phyloP scores from a whole-genome alignment of 2,113 vertebrate genomes.

The Protomyctophum bolini region DNA sequence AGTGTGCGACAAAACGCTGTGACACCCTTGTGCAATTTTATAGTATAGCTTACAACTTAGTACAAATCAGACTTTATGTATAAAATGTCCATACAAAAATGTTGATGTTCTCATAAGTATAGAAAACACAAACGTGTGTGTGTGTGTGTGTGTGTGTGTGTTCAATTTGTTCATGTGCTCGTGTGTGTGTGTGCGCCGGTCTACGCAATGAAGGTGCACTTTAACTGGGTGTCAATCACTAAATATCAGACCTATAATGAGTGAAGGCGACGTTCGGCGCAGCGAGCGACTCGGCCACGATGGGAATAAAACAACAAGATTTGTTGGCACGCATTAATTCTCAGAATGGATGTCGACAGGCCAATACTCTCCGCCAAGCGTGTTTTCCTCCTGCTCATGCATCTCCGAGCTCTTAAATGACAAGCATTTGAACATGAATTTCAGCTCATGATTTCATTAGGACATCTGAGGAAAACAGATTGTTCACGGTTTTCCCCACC shows the following conservation, averaged over 20 bases:
- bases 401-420: constrained; percentile 57
- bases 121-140: constrained; percentile 62
- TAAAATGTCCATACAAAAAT: no score
- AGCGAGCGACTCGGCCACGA: constrained; percentile 8
- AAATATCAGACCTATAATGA: constrained; percentile 69
- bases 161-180: no score
- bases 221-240: constrained; percentile 79
- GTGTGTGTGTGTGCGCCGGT: constrained; percentile 41
- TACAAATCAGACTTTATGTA: no score
- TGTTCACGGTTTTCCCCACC: not conserved
- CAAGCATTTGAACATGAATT: constrained; percentile 64
- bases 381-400: constrained; percentile 56
- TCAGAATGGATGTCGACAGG: constrained; percentile 74
- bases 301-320: constrained; percentile 72
- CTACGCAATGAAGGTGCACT: constrained; percentile 75
- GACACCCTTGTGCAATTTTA: no score
- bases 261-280: constrained; percentile 72
- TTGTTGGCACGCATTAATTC: constrained; percentile 72
- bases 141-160: constrained; percentile 25
- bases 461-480: constrained; percentile 16
- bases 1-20: no score
- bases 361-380: constrained; percentile 45
- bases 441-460: constrained; percentile 49
- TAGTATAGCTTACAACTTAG: no score
- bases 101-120: no score